Evolutionary conservation across 2,888 invertebrate genomes (phyloP), one percentile per base, ranked within the genome.

Genomic region (Agriopis leucophaearia): DNA sequence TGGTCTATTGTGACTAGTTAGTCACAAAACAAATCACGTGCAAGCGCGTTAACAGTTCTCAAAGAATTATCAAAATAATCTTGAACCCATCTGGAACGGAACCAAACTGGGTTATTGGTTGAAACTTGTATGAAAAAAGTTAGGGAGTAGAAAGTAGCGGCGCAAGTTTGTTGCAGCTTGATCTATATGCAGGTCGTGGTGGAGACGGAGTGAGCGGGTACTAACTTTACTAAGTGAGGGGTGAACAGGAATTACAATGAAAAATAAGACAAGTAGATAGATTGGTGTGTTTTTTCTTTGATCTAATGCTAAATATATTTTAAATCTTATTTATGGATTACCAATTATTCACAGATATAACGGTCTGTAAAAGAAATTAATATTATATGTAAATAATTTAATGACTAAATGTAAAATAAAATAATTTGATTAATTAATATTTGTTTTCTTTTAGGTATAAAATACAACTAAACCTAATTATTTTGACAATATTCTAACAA

Each of bases 111-210:
- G 62, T 56, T 69, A 68, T 72, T 64, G 66, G 51, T 47, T 54
- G 50, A 62, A 64, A 69, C 56, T 69, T 72, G 56, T 67, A 72
- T 72, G 69, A 72, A 72, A 72, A 69, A 72, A 67, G 62, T 72
- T 67, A 12, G 48, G n/a, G 35, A 42, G 40, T 44, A 40, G 52
- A 61, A 59, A 64, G 64, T 63, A 47, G 27, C 44, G 55, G 18
- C 40, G 61, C n/a, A 52, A 61, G 47, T 51, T 69, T 57, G 58
- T 58, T 63, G 63, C 63, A 63, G 36, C 52, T 50, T 48, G 64
- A 69, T 69, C 61, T 61, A 48, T 61, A 65, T 69, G 68, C 64
- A 61, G 58, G 38, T 42, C 52, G 44, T 50, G 6, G 35, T 8
- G n/a, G 27, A 27, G 42, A 9, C n/a, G 15, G 12, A 44, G 3